phyloP scores from a whole-genome alignment of 2,888 invertebrate genomes.

The Urechis unicinctus region DNA sequence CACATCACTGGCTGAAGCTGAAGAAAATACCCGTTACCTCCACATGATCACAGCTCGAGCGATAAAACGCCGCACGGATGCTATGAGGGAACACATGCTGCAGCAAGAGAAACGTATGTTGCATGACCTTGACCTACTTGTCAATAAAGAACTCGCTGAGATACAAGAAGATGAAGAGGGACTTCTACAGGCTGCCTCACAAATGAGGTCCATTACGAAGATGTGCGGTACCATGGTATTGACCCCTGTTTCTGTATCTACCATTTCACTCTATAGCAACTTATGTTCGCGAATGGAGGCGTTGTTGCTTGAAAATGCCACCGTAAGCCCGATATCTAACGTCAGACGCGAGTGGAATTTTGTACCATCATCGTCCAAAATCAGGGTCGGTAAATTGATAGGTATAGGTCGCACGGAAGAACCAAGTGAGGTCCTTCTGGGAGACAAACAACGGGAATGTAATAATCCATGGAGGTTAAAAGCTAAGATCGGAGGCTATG shows the following conservation, averaged over 20 bases:
- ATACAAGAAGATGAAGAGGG: background rate
- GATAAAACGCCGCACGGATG: background rate
- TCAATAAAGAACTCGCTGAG: background rate
- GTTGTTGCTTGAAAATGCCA: background rate
- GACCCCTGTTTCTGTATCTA: background rate
- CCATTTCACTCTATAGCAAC: background rate
- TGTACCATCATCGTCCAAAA: background rate
- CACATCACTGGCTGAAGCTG: background rate
- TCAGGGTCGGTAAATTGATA: background rate
- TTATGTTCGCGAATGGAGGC: background rate
- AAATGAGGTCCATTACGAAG: background rate
- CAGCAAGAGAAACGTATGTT: background rate
- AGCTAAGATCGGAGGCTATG: background rate
- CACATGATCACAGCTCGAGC: background rate
- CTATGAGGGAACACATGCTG: background rate
- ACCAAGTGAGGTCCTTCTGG: background rate
- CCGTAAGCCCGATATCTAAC: background rate
- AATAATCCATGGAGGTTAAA: background rate
- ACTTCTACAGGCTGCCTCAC: background rate
- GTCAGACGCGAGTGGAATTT: background rate
- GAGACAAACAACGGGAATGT: too few species aligned
- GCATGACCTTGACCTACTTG: background rate
- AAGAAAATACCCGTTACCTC: background rate
- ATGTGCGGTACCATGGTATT: background rate
- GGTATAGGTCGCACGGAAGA: too few species aligned